Percentiles rank a stretch among this genome's conserved stretches.
Conservation (phyloP, 2,113 vertebrate genomes). For the Pedetes capensis region DNA sequence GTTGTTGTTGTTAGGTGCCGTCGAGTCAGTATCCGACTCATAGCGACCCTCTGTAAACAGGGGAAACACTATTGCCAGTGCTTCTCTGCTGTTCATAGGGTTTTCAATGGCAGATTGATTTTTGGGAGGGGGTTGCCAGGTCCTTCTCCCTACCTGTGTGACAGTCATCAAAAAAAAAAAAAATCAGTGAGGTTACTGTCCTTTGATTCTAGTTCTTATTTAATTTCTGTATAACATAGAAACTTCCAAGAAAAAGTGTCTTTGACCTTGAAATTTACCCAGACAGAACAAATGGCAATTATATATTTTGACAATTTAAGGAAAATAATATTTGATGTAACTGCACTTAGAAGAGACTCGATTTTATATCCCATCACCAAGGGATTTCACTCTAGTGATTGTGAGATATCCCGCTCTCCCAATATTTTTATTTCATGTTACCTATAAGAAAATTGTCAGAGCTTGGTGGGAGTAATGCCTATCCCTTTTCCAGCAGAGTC, state of each 20-base stretch:
- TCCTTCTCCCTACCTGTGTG: accelerated
- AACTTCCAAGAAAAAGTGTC: not conserved
- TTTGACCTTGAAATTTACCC: not conserved
- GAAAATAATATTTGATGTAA: slow-evolving; percentile 11
- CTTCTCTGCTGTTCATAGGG: no score
- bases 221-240: not conserved
- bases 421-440: not conserved
- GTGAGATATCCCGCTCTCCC: not conserved
- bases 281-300: not conserved
- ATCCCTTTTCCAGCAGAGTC: not conserved
- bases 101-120: no score
- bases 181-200: not conserved
- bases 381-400: not conserved
- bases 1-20: no score
- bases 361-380: not conserved
- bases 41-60: no score
- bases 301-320: not conserved
- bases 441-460: not conserved
- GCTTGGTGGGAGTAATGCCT: not conserved
- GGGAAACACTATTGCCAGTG: no score
- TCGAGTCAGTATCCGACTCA: no score
- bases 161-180: not conserved
- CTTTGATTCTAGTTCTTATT: not conserved
- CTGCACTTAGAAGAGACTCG: not conserved
- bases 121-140: no score